A percentile compares a stretch with the other conserved stretches of the same genome.
These are phyloP conservation scores for Leucophora obtusa DNA, from an alignment of 2,888 invertebrate species.

Conservation along the genomic window DNA sequence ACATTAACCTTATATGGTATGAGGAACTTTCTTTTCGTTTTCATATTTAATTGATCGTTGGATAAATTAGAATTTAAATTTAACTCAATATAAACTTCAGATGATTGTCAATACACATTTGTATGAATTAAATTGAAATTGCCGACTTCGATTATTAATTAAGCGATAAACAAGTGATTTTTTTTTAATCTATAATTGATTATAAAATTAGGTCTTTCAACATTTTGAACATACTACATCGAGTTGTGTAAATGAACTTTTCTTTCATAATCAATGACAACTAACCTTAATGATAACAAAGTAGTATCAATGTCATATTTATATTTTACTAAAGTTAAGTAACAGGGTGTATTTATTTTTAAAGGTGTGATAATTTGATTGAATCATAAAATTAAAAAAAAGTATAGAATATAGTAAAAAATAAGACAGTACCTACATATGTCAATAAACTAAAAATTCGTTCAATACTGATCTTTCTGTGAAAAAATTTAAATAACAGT, in stretches of 20 bases:
- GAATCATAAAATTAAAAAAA: too few relatives aligned
- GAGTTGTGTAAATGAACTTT: conserved; percentile 19
- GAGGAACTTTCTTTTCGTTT: conserved; percentile 50
- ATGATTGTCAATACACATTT: not conserved
- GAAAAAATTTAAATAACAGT: too few relatives aligned
- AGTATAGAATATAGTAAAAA: too few relatives aligned
- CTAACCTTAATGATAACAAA: conserved; percentile 25
- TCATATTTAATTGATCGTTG: conserved; percentile 33
- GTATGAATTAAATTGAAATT: conserved; percentile 39
- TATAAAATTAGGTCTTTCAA: not conserved
- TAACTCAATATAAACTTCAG: not conserved
- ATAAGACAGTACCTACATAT: too few relatives aligned
- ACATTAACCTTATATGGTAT: conserved; percentile 55
- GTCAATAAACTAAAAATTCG: too few relatives aligned
- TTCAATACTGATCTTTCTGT: too few relatives aligned
- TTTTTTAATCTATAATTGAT: conserved; percentile 2
- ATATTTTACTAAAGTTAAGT: not conserved
- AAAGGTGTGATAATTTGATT: not conserved
- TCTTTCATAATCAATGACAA: conserved; percentile 27
- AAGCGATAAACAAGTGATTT: conserved; percentile 7
- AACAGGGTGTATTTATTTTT: not conserved
- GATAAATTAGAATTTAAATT: conserved; percentile 27
- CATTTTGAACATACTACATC: not conserved
- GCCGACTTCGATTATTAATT: conserved; percentile 45
- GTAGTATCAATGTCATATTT: conserved; percentile 34